Base-by-base conservation (phyloP, 2,113 vertebrate species). In the Cromileptes altivelis region DNA sequence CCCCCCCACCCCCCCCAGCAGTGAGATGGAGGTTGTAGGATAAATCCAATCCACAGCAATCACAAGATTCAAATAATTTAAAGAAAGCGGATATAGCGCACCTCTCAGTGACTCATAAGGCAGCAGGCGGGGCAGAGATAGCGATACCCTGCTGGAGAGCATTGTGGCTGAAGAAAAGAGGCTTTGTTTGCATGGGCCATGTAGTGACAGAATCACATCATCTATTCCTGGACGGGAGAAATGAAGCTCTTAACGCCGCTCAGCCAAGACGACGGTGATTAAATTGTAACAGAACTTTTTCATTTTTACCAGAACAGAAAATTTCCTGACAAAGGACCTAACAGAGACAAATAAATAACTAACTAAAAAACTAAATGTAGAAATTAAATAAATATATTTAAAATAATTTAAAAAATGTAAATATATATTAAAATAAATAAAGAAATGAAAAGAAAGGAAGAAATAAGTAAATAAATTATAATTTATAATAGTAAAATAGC, bases 141-240 rank as follows among this genome's bases (percentile, higher is more conserved):
- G 89, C 65, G 92, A 92, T 88, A 84, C 86, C 78, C 87, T n/a
- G 79, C 87, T 37, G 86, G 49, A 63, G 42, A 69, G 82, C 49
- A 57, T 50, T 68, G 86, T 83, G 15, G 15, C 47, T 4, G 55
- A 70, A 90, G 87, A 93, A 92, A 87, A 85, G 85, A 42, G 69
- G 77, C 89, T 89, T 92, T 94, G 91, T 94, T 82, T 82, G 19
- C 63, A 21, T 37, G 25, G 69, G 69, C 83, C 57, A 1, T 76
- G 76, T 75, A 73, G 84, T 87, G 91, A 90, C 93, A 53, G 76
- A 87, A 81, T 82, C 80, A 42, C 72, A 83, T 58, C 27, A 87
- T 81, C 79, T 77, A 73, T 77, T 78, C 60, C 68, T 60, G 73
- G 79, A 84, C 5, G 50, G 65, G 50, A 50, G 81, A 70, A 74